Percentiles rank a stretch among this genome's conserved stretches.
phyloP scores from a whole-genome alignment of 2,888 invertebrate species.

The Cephus runcator region DNA sequence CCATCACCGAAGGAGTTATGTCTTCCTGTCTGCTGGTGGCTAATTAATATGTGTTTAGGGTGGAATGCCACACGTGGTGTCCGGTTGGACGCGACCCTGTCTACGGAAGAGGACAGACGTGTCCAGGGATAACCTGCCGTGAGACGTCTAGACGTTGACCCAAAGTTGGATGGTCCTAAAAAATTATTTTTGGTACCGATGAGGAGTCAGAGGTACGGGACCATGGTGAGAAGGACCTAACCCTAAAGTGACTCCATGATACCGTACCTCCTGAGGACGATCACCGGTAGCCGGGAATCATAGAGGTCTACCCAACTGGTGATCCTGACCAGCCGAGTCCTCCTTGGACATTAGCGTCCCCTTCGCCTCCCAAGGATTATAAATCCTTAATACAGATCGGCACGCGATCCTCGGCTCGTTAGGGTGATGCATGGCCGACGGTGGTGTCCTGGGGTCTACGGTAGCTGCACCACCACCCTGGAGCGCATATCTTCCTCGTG shows the following conservation, averaged over 20 bases:
- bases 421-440: slow-evolving; percentile 62
- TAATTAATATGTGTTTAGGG: slow-evolving; percentile 59
- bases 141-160: slow-evolving; percentile 13
- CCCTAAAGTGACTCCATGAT: too few species aligned
- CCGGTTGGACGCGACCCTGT: background rate
- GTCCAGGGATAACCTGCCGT: too few species aligned
- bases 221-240: too few species aligned
- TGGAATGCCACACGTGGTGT: slow-evolving; percentile 32
- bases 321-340: too few species aligned
- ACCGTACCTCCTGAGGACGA: too few species aligned
- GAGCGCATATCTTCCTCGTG: slow-evolving; percentile 34
- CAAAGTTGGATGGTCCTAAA: background rate
- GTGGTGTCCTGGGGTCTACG: slow-evolving; percentile 61
- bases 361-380: slow-evolving; percentile 53
- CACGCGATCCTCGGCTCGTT: slow-evolving; percentile 65
- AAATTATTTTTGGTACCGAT: slow-evolving; percentile 8
- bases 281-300: too few species aligned
- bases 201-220: background rate
- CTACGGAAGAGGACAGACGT: background rate
- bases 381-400: slow-evolving; percentile 65
- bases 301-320: too few species aligned
- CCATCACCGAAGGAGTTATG: slow-evolving; percentile 48
- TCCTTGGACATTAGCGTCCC: background rate
- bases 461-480: slow-evolving; percentile 55
- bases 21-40: slow-evolving; percentile 48